Evolutionary conservation across 1,140 invertebrate species (phyloP).

Genomic region (Ceratoteleas bidentatus): DNA sequence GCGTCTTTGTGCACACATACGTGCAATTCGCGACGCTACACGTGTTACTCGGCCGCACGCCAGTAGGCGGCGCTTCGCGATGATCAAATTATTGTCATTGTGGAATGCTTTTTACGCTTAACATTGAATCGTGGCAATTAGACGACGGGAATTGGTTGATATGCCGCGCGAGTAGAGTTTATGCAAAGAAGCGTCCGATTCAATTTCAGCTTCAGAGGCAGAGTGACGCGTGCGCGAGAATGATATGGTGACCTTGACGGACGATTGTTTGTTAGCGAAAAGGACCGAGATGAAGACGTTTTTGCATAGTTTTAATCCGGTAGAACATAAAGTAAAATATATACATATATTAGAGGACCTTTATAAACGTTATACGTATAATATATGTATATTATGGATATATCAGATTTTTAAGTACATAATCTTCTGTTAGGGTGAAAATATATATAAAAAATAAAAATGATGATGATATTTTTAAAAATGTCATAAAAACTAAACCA

Average conservation of each 20-base stretch:
- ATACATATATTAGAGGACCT: no score
- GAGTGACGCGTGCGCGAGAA: background rate
- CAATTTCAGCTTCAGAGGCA: constrained; percentile 12
- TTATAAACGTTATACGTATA: no score
- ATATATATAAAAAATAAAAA: no score
- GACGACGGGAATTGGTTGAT: constrained; percentile 38
- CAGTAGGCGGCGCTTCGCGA: constrained; percentile 44
- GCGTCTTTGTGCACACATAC: constrained; percentile 17
- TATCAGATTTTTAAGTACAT: no score
- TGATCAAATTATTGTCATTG: constrained; percentile 57
- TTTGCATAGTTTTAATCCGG: no score
- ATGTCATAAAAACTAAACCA: no score
- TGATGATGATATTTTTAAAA: no score
- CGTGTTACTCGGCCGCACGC: constrained; percentile 26
- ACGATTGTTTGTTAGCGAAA: background rate
- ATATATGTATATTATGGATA: no score
- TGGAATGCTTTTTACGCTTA: constrained; percentile 52
- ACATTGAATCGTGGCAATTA: constrained; percentile 45
- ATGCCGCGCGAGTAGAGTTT: background rate
- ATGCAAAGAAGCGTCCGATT: constrained; percentile 29
- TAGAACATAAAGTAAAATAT: no score
- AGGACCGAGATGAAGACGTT: background rate
- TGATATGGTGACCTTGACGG: no score
- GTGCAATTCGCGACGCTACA: constrained; percentile 10
- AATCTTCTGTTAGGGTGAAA: no score